phyloP scores from a whole-genome alignment of 37 sponge, comb jelly and placozoan genomes.

The Chondrosia reniformis region DNA sequence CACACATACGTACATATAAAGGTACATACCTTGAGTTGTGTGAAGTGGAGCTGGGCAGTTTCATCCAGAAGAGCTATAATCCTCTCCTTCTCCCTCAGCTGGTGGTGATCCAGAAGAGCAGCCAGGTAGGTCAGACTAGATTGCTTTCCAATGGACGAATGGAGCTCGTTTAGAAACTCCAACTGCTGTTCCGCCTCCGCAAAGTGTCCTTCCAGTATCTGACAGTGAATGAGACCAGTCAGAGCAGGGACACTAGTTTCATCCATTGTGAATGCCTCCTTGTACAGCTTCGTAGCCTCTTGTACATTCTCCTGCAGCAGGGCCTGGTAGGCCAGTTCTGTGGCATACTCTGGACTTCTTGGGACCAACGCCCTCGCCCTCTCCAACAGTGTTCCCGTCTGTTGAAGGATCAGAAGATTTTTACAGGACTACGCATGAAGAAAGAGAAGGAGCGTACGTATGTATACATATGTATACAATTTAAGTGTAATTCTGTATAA shows the following conservation, averaged over 20 bases:
- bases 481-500: background rate
- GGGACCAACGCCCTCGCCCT: conserved; percentile 79
- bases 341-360: conserved; percentile 57
- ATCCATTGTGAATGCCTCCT: conserved; percentile 78
- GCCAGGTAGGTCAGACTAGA: conserved; percentile 47
- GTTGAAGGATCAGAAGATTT: conserved; percentile 58
- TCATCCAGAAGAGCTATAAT: conserved; percentile 48
- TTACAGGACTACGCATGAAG: conserved; percentile 62
- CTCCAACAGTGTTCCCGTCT: conserved; percentile 80
- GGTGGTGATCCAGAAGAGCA: conserved; percentile 55
- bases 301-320: conserved; percentile 52
- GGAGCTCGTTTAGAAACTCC: conserved; percentile 86
- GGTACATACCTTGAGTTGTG: conserved; percentile 34
- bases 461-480: background rate
- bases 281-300: conserved; percentile 74
- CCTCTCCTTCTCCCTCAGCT: background rate
- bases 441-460: background rate
- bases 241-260: conserved; percentile 80
- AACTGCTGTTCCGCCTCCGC: conserved; percentile 91
- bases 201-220: conserved; percentile 61
- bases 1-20: background rate
- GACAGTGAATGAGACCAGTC: conserved; percentile 73
- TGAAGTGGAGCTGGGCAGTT: conserved; percentile 48
- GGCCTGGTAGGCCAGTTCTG: conserved; percentile 77
- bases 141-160: conserved; percentile 50